Evolutionary conservation across 2,113 vertebrate species (phyloP).

Genomic region (Esox niger): DNA sequence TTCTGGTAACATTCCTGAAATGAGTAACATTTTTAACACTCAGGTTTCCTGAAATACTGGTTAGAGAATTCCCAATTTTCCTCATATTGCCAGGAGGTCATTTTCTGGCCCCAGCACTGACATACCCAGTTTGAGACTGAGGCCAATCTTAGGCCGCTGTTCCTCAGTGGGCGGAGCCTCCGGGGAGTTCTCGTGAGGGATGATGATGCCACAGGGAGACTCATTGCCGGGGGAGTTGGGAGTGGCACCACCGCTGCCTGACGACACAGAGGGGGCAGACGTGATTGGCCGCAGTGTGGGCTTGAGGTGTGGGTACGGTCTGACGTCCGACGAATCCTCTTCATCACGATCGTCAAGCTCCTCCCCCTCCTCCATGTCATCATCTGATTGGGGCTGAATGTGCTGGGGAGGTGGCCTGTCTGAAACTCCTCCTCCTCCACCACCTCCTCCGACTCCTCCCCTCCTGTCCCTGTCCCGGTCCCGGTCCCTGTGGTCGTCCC

Average conservation of each 20-base stretch:
- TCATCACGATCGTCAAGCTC: constrained; percentile 79
- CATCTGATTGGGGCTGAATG: constrained; percentile 73
- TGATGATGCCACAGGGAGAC: constrained; percentile 96
- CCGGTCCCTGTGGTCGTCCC: constrained; percentile 54
- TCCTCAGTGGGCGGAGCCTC: constrained; percentile 90
- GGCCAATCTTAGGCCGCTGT: constrained; percentile 92
- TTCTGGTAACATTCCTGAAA: too few species aligned
- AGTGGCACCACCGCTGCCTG: constrained; percentile 92
- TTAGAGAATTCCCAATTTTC: too few species aligned
- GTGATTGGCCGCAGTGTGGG: constrained; percentile 92
- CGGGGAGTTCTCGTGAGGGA: constrained; percentile 95
- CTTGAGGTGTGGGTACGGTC: constrained; percentile 90
- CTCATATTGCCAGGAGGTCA: too few species aligned
- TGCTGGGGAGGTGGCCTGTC: constrained; percentile 13
- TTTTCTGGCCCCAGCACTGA: too few species aligned
- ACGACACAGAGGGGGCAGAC: constrained; percentile 95
- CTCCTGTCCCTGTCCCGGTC: background rate
- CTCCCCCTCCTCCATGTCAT: constrained; percentile 86
- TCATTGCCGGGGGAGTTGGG: constrained; percentile 93
- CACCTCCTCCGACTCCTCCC: constrained; percentile 63
- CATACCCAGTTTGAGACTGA: constrained; percentile 92
- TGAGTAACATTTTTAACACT: too few species aligned
- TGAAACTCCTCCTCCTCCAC: constrained; percentile 64
- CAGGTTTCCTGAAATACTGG: too few species aligned
- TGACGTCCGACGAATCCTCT: constrained; percentile 41